These are phyloP conservation scores for Caerostris darwini DNA, from an alignment of 1,140 invertebrate species.

Conservation along the genomic window DNA sequence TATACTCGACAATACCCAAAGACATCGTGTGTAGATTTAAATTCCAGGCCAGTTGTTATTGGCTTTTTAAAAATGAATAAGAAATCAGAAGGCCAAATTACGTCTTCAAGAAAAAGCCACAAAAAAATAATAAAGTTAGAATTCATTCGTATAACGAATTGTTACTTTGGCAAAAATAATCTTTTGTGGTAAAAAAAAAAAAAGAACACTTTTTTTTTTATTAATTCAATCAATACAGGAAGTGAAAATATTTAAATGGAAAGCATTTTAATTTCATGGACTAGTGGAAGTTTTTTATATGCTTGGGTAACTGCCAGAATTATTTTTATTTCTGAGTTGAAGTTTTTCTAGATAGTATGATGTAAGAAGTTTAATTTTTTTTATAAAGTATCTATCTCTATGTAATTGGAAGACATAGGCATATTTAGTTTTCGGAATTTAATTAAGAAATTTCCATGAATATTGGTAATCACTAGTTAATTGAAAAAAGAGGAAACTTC, in stretches of 20 bases:
- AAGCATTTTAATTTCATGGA: constrained; percentile 72
- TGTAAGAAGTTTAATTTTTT: background rate
- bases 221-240: constrained; percentile 46
- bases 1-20: background rate
- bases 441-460: background rate
- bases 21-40: background rate
- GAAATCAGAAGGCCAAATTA: background rate
- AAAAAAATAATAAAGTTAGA: background rate
- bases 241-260: constrained; percentile 47
- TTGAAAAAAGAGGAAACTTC: background rate
- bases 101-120: background rate
- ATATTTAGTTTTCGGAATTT: background rate
- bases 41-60: constrained; percentile 52
- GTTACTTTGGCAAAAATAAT: constrained; percentile 43
- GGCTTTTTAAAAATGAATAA: constrained; percentile 27
- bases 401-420: no score
- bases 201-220: background rate
- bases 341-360: background rate
- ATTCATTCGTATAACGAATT: constrained; percentile 31
- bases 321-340: constrained; percentile 19
- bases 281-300: constrained; percentile 64
- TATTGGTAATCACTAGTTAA: background rate
- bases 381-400: no score
- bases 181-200: background rate
- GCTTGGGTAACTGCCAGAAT: constrained; percentile 14